Evolutionary conservation across 2,113 vertebrate genomes (phyloP), one percentile per base, ranked within the genome.

Genomic region (Channa maculata): DNA sequence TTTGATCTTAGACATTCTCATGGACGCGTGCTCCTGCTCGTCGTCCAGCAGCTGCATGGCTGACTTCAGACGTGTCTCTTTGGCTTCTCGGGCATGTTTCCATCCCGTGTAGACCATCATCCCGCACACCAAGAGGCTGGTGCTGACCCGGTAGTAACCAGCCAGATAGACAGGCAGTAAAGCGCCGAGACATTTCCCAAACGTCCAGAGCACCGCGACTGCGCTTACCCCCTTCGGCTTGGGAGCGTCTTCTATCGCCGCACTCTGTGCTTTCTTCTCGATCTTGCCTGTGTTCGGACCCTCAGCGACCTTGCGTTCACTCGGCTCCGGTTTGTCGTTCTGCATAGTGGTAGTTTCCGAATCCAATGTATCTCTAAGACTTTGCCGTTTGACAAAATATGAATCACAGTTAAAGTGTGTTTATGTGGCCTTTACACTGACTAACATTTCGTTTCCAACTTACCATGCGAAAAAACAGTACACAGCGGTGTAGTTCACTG

Each of bases 101-200:
- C 96, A 97, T 65, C 96, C 96, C 62, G 96, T 93, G 88, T 96
- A 97, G 7, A 97, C 92, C 85, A 95, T 94, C 87, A 96, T 94
- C 24, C 96, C 96, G 83, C 92, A 94, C 41, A 95, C 88, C 78
- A 97, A 83, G 75, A 97, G 88, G 13, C 95, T 94, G 86, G 96
- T 92, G 84, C 95, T 96, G 70, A 97, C 90, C 15, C 96, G 95
- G 81, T 95, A 94, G 67, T 95, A 96, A 0, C 96, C 96, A 0
- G 95, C 96, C 80, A 97, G 92, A 87, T 97, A 97, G 44, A 96
- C 95, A 0, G 96, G 96, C 48, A 97, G 88, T 82, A 97, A 68
- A n/a, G 96, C 95, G 2, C 95, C 89, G 53, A 97, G 81, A 34
- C 95, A 95, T 86, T 96, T 95, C 58, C 95, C 96, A 46, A 97